Conservation (phyloP, 2,888 invertebrate genomes). For the Nipponacmea schrenckii region DNA sequence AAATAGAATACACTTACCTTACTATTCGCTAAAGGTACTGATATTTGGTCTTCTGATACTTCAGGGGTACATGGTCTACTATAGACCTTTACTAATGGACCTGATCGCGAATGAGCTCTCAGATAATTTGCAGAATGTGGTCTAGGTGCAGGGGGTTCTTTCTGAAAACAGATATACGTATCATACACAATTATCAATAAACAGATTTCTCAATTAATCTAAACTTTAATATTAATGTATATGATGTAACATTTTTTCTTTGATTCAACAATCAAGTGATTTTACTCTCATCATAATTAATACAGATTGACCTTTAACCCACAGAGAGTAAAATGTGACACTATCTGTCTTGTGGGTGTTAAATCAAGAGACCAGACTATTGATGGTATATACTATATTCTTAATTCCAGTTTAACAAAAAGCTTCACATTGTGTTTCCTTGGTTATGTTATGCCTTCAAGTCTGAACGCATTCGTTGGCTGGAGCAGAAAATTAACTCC, state of each 20-base stretch:
- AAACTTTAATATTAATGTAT: no score
- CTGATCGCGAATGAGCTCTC: conserved; percentile 64
- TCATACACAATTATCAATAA: conserved; percentile 5
- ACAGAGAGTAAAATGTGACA: neutral
- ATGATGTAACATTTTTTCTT: neutral
- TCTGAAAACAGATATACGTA: conserved; percentile 36
- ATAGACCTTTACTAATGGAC: conserved; percentile 49
- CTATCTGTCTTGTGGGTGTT: no score
- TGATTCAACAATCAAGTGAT: neutral
- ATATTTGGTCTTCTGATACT: conserved; percentile 42
- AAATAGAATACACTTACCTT: neutral
- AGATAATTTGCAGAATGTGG: conserved; percentile 62
- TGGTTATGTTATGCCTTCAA: no score
- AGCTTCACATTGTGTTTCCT: no score
- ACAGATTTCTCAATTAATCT: neutral
- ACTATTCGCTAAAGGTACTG: conserved; percentile 54
- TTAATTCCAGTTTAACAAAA: no score
- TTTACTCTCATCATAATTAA: neutral
- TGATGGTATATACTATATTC: no score
- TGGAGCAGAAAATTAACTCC: no score
- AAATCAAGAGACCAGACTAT: no score
- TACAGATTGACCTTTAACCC: neutral
- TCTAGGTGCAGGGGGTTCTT: conserved; percentile 52
- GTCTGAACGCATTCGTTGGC: no score
- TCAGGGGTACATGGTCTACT: conserved; percentile 54